Evolutionary conservation across 2,797 vertebrate genomes (phyloP).

Genomic region (Onychomys leucogaster): DNA sequence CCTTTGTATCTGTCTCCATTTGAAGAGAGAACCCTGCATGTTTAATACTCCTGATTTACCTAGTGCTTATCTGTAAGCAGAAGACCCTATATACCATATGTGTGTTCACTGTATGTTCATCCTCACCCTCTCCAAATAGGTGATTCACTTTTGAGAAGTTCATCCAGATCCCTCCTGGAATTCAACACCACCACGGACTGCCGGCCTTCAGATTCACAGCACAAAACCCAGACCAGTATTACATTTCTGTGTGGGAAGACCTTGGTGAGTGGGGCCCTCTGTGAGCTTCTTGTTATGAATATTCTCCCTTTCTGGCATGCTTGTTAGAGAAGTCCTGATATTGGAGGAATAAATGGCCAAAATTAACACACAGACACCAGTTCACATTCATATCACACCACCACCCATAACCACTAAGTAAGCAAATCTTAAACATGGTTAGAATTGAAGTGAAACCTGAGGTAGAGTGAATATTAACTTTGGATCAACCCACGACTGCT

Average conservation of each 20-base stretch:
- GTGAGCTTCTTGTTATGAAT: not conserved
- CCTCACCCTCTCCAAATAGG: conserved; percentile 86
- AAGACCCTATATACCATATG: not conserved
- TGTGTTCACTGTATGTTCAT: not conserved
- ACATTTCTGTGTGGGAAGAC: conserved; percentile 97
- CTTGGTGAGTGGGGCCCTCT: conserved; percentile 90
- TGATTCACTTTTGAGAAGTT: conserved; percentile 85
- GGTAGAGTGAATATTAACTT: not conserved
- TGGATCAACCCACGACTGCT: not conserved
- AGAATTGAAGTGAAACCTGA: not conserved
- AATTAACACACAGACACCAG: not conserved
- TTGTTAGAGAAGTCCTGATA: not conserved
- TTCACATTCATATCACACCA: not conserved
- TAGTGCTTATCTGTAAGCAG: not conserved
- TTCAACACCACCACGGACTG: conserved; percentile 89
- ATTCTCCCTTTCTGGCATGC: not conserved
- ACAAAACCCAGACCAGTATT: conserved; percentile 92
- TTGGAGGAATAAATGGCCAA: not conserved
- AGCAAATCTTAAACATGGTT: not conserved
- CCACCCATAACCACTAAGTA: not conserved
- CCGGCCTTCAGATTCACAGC: conserved; percentile 62
- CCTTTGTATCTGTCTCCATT: not conserved
- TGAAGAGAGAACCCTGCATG: not conserved
- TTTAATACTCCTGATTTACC: not conserved
- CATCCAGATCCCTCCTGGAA: conserved; percentile 89